Evolutionary conservation across 1,140 invertebrate species (phyloP), one percentile per base, ranked within the genome.

Genomic region (Lycorma delicatula): DNA sequence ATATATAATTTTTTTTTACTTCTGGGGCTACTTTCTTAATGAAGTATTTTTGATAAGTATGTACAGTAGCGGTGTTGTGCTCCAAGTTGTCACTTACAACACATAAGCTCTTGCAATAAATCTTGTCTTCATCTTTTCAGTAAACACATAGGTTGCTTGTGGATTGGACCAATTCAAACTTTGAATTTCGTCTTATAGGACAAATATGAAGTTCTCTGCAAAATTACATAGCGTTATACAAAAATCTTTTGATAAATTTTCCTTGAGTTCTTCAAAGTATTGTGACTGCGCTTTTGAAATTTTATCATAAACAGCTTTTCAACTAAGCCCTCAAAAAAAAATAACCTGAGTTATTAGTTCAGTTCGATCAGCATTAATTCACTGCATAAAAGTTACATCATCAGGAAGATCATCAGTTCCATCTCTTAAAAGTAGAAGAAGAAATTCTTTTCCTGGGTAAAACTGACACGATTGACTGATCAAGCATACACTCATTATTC

Each of bases 141-240:
- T n/a, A n/a, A n/a, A n/a, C n/a, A n/a, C n/a, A n/a, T n/a, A n/a
- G n/a, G n/a, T n/a, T n/a, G n/a, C n/a, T n/a, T n/a, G n/a, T n/a
- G n/a, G n/a, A n/a, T 68, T 70, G 56, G 58, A 61, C 51, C 63
- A 71, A 56, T 71, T 63, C 27, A 52, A 64, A n/a, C 60, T 54
- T 59, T 70, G 63, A n/a, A 61, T 60, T 46, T 60, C 63, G 57
- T 69, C 60, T 69, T n/a, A 63, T 49, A 68, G 54, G 9, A 67
- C 25, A 56, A 68, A 68, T 25, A 59, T 62, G 49, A 64, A 70
- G 48, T 68, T 68, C 64, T 71, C 61, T 48, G 67, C 67, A 64
- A 69, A 67, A 55, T 71, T 66, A 26, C 62, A 61, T n/a, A 65
- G 25, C n/a, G 59, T 51, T 23, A 65, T 3, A 59, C 63, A 60